These are phyloP conservation scores for Cyclargus thomasi DNA, from an alignment of 1,140 invertebrate genomes.

Conservation along the genomic window DNA sequence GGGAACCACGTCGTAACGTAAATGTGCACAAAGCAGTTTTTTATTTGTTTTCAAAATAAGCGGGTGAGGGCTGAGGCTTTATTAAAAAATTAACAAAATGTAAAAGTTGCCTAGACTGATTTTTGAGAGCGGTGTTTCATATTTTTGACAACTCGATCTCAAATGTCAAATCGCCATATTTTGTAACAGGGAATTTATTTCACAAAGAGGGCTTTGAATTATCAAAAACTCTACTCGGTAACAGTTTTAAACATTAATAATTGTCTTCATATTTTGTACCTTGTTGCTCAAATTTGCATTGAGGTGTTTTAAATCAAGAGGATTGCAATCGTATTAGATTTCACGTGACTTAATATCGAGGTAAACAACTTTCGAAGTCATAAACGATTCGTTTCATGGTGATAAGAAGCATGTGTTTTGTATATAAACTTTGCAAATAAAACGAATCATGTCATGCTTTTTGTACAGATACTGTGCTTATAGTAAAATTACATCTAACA, in stretches of 20 bases:
- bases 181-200: neutral
- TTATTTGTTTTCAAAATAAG: too few species aligned
- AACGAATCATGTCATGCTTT: neutral
- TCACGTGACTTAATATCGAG: slow-evolving; percentile 18
- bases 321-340: neutral
- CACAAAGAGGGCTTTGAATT: neutral
- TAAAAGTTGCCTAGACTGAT: neutral
- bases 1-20: too few species aligned
- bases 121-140: neutral
- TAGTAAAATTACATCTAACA: too few species aligned
- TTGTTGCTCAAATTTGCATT: neutral
- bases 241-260: neutral
- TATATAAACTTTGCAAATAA: neutral
- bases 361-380: slow-evolving; percentile 36
- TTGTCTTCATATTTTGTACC: neutral
- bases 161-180: neutral
- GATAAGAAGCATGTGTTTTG: slow-evolving; percentile 25
- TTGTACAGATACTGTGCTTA: neutral
- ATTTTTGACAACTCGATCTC: neutral
- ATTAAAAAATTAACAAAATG: too few species aligned
- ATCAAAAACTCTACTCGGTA: neutral
- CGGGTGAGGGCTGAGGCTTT: too few species aligned
- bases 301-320: neutral
- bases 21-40: too few species aligned
- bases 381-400: slow-evolving; percentile 19